Percentiles rank a stretch among this genome's conserved stretches.
Conservation (phyloP, 2,888 invertebrate species). For the Tinea trinotella region DNA sequence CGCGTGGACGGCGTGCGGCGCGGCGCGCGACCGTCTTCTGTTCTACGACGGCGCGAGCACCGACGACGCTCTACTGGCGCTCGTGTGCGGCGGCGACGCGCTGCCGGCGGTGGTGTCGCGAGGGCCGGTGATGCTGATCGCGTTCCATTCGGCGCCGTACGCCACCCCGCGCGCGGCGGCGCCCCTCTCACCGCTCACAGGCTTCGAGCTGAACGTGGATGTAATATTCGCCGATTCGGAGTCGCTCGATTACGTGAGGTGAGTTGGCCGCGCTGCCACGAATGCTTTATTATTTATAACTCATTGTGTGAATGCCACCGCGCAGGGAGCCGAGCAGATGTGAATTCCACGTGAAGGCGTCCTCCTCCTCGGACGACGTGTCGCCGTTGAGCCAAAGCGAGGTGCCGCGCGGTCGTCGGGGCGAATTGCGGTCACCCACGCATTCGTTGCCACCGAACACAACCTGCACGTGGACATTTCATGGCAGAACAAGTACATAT, state of each 20-base stretch:
- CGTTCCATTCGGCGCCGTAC: conserved; percentile 88
- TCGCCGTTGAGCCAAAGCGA: conserved; percentile 30
- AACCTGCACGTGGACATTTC: conserved; percentile 89
- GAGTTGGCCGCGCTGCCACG: neutral
- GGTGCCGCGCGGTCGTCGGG: conserved; percentile 73
- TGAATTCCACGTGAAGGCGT: conserved; percentile 84
- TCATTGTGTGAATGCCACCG: neutral
- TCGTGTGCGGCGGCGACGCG: conserved; percentile 92
- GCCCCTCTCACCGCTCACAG: conserved; percentile 79
- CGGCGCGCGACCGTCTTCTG: conserved; percentile 85
- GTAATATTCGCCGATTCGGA: conserved; percentile 91
- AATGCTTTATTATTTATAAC: neutral
- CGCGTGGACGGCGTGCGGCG: conserved; percentile 88
- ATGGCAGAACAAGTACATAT: conserved; percentile 75
- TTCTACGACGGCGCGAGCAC: conserved; percentile 89
- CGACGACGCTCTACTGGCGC: conserved; percentile 86
- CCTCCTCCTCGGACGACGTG: conserved; percentile 74
- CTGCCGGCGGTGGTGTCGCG: conserved; percentile 80
- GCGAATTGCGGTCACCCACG: conserved; percentile 82
- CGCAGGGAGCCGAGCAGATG: conserved; percentile 72
- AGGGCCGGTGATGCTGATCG: conserved; percentile 88
- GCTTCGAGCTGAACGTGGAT: conserved; percentile 87
- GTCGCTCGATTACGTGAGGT: conserved; percentile 84
- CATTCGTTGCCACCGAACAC: conserved; percentile 90
- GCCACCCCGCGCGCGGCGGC: conserved; percentile 78